phyloP scores from a whole-genome alignment of 1,140 invertebrate species.

The Archegozetes longisetosus region DNA sequence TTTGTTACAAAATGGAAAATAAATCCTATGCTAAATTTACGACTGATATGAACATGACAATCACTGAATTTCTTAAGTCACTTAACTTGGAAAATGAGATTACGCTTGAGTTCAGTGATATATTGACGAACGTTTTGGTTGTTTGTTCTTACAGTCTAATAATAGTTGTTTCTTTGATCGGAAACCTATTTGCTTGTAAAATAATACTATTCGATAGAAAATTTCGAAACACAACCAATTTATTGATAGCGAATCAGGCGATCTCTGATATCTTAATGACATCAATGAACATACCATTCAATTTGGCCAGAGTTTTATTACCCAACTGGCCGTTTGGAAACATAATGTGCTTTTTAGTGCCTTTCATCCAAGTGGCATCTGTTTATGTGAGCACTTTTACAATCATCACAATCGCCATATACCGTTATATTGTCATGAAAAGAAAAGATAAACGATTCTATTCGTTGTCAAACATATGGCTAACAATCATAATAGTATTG shows the following conservation, averaged over 20 bases:
- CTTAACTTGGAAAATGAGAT: too few relatives aligned
- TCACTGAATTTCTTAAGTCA: too few relatives aligned
- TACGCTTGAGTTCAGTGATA: too few relatives aligned
- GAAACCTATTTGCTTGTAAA: constrained; percentile 62
- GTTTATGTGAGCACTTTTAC: constrained; percentile 38
- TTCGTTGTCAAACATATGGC: constrained; percentile 30
- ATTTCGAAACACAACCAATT: constrained; percentile 82
- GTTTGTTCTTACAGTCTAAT: constrained; percentile 74
- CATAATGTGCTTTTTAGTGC: constrained; percentile 33
- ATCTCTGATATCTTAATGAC: constrained; percentile 84
- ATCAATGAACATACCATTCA: constrained; percentile 86
- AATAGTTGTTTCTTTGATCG: constrained; percentile 64
- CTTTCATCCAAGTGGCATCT: constrained; percentile 28
- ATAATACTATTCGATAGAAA: constrained; percentile 53
- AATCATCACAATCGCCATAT: constrained; percentile 36
- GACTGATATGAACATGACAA: too few relatives aligned
- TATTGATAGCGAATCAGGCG: constrained; percentile 72
- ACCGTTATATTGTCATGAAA: constrained; percentile 25
- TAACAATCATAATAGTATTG: not conserved
- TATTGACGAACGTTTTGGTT: constrained; percentile 41
- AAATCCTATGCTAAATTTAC: too few relatives aligned
- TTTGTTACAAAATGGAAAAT: too few relatives aligned
- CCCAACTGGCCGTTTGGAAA: constrained; percentile 38
- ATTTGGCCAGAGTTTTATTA: constrained; percentile 66
- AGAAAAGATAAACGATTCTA: constrained; percentile 24